A percentile compares a stretch with the other conserved stretches of the same genome.
These are phyloP conservation scores for Leuciscus waleckii DNA, from an alignment of 2,797 vertebrate genomes.

Conservation along the genomic window DNA sequence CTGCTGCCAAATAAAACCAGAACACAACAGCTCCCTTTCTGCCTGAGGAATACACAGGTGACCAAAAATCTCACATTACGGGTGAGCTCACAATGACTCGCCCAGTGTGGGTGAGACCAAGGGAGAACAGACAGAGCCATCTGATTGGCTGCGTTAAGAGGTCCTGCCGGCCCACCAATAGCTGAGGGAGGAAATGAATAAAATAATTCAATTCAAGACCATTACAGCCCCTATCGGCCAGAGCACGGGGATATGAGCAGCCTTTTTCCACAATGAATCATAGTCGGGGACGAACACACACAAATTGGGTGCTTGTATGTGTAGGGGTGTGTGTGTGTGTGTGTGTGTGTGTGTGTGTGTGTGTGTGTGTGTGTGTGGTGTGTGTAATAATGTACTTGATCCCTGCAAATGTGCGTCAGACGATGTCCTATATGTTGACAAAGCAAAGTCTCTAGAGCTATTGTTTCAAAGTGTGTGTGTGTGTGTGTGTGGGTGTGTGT, in stretches of 20 bases:
- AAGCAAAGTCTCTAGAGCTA: conserved; percentile 54
- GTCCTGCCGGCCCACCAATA: conserved; percentile 55
- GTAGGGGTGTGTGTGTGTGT: background rate
- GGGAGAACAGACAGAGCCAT: conserved; percentile 13
- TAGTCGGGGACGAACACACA: conserved; percentile 55
- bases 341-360: background rate
- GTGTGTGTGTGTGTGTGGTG: conserved; percentile 6
- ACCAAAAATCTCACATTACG: conserved; percentile 52
- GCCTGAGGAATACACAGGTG: conserved; percentile 53
- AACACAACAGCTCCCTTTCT: conserved; percentile 47
- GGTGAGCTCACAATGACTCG: conserved; percentile 54
- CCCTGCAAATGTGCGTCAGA: conserved; percentile 46
- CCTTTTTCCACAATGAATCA: conserved; percentile 81
- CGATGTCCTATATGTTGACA: conserved; percentile 54
- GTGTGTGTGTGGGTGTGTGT: conserved; percentile 26
- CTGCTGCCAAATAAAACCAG: conserved; percentile 49
- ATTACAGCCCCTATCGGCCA: conserved; percentile 58
- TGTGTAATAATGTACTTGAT: conserved; percentile 51
- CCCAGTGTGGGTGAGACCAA: conserved; percentile 51
- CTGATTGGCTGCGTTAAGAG: conserved; percentile 52
- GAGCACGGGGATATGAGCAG: conserved; percentile 69
- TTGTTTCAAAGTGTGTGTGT: conserved; percentile 48
- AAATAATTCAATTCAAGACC: conserved; percentile 64
- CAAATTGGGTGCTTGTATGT: conserved; percentile 58
- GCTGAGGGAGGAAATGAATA: conserved; percentile 55